Base-by-base conservation (phyloP, 1,140 invertebrate species). In the Papilio helenus region DNA sequence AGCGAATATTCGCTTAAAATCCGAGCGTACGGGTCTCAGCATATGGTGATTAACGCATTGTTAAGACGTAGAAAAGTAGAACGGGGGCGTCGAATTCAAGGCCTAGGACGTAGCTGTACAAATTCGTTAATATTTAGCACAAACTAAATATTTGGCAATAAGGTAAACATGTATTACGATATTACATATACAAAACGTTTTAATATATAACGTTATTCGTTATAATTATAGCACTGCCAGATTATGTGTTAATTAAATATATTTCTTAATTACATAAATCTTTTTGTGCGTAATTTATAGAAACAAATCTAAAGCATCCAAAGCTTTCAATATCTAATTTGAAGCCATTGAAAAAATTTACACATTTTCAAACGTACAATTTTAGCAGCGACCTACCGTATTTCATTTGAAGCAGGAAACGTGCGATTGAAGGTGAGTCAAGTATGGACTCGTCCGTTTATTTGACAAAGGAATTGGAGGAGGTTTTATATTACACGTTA, bases 21-120 rank as follows among this genome's bases (percentile, higher is more conserved):
- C 34, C 55, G 55, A 58, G n/a, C 51, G 34, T 34, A 65, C 76
- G 76, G 76, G 44, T 77, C 55, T 39, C 76, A 61, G 74, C 84
- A 84, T 82, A 85, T 87, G 81, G 82, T 89, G 87, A 89, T 90
- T 89, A 87, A 91, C 80, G 83, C 84, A 88, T 90, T 90, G 89
- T 92, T 87, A 86, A 89, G 87, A 91, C 89, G 85, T 89, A 89
- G 86, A 86, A 90, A 92, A 90, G 89, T 90, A 89, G 90, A 92
- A 90, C 89, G 81, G 89, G 90, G 89, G 89, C 87, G 89, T 86
- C 86, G 87, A 89, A 88, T 89, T 82, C 87, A 90, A 92, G 90
- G 90, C 86, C 81, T 84, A 86, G 85, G 85, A 89, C 85, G 86
- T 87, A 85, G 84, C 85, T 85, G 85, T 87, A 87, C 87, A 84